These are phyloP conservation scores for Naso thynnoides DNA, from an alignment of 2,797 vertebrate genomes.

Conservation along the genomic window DNA sequence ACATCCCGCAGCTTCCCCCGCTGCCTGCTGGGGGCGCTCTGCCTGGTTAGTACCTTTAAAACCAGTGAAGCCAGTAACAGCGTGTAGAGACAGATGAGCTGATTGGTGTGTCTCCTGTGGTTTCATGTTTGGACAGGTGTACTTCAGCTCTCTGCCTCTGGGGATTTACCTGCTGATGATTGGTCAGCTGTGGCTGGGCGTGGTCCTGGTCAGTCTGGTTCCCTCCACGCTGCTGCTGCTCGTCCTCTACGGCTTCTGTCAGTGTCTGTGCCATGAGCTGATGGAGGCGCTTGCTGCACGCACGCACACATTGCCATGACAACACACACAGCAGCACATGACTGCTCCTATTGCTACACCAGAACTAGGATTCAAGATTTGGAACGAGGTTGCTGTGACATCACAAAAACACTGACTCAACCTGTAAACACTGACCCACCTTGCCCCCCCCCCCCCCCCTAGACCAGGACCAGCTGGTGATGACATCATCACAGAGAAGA, in stretches of 20 bases:
- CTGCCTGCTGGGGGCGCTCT: constrained; percentile 89
- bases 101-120: neutral
- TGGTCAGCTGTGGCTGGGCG: constrained; percentile 87
- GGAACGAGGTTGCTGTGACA: no score
- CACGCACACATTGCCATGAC: constrained; percentile 48
- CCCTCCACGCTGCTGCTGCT: constrained; percentile 91
- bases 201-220: constrained; percentile 89
- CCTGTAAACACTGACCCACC: neutral
- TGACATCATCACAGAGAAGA: constrained; percentile 35
- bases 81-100: neutral
- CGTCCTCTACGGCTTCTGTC: constrained; percentile 90
- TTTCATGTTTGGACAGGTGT: constrained; percentile 63
- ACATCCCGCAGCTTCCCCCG: constrained; percentile 85
- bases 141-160: constrained; percentile 92
- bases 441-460: constrained; percentile 10
- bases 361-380: no score
- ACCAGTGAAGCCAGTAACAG: neutral
- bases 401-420: no score
- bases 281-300: constrained; percentile 74
- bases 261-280: constrained; percentile 89
- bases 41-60: constrained; percentile 79
- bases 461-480: constrained; percentile 29
- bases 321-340: neutral
- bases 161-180: constrained; percentile 94
- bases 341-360: constrained; percentile 3